Conservation (phyloP, 2,888 invertebrate species). For the Cephus rjabovi region DNA sequence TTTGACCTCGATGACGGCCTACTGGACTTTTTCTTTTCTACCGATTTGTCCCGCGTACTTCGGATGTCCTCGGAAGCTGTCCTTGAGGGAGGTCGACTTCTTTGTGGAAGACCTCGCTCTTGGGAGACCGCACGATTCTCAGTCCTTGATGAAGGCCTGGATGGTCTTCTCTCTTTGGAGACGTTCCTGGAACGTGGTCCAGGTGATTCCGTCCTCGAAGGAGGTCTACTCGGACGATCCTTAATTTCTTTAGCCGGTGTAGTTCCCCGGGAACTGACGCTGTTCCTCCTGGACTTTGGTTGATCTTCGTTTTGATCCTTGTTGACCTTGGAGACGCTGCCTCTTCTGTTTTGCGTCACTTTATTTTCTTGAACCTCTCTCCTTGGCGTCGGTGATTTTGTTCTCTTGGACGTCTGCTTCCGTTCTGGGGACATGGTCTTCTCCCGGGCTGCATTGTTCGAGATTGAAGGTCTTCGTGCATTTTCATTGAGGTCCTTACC, state of each 20-base stretch:
- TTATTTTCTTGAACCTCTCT: background rate
- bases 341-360: background rate
- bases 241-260: conserved; percentile 33
- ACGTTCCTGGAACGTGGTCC: conserved; percentile 45
- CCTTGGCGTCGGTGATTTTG: conserved; percentile 32
- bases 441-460: conserved; percentile 58
- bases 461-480: conserved; percentile 56
- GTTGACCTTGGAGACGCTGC: background rate
- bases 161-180: conserved; percentile 39
- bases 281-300: conserved; percentile 24
- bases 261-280: conserved; percentile 33
- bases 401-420: conserved; percentile 19
- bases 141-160: conserved; percentile 51
- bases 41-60: conserved; percentile 27
- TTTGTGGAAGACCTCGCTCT: conserved; percentile 26
- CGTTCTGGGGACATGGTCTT: conserved; percentile 8
- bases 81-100: conserved; percentile 30
- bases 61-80: conserved; percentile 34
- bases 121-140: conserved; percentile 37
- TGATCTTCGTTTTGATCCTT: conserved; percentile 16
- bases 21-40: conserved; percentile 30
- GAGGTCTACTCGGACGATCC: conserved; percentile 31
- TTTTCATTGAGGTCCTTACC: conserved; percentile 54
- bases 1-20: conserved; percentile 50
- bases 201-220: conserved; percentile 50